A percentile compares a stretch with the other conserved stretches of the same genome.
Conservation (phyloP, 1,140 invertebrate species). For the Philotrypesis tridentata region DNA sequence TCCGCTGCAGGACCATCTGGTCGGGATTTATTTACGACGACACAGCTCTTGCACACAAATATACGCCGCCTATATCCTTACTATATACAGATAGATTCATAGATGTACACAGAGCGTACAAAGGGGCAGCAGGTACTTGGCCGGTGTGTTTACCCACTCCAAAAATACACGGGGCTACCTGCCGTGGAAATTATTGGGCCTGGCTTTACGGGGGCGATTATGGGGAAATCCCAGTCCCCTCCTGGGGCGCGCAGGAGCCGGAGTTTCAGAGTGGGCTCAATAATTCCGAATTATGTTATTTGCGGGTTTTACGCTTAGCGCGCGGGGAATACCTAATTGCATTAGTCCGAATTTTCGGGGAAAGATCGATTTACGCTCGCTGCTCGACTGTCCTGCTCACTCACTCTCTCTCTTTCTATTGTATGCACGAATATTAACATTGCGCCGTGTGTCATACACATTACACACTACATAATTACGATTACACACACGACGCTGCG, state of each 20-base stretch:
- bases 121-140: conserved; percentile 36
- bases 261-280: neutral
- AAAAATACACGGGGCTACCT: conserved; percentile 34
- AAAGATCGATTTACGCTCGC: neutral
- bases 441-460: too few species aligned
- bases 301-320: conserved; percentile 13
- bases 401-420: too few species aligned
- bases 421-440: neutral
- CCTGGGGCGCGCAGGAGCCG: neutral
- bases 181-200: conserved; percentile 35
- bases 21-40: conserved; percentile 38
- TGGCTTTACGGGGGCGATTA: conserved; percentile 27
- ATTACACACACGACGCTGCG: too few species aligned
- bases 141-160: conserved; percentile 18
- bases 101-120: conserved; percentile 14
- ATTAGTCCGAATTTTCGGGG: neutral
- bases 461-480: too few species aligned
- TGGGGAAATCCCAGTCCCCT: conserved; percentile 37
- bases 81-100: too few species aligned
- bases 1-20: conserved; percentile 27
- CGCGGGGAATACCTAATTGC: neutral
- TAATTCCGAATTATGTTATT: conserved; percentile 26
- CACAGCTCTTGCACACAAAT: neutral
- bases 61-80: neutral
- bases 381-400: too few species aligned